Evolutionary conservation across 2,113 vertebrate genomes (phyloP).

Genomic region (Microtus richardsoni): DNA sequence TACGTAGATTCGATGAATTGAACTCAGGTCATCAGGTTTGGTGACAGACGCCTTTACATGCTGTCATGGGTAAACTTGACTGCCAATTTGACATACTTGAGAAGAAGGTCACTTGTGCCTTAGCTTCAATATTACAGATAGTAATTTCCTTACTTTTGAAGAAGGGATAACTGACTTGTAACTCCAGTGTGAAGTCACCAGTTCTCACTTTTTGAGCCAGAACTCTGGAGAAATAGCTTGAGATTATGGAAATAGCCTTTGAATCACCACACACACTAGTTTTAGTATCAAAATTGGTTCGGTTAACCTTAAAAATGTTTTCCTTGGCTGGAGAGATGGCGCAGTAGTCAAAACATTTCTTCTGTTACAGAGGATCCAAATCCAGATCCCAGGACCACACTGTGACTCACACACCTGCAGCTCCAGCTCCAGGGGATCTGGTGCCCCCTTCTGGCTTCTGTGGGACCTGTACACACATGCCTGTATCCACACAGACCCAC

Average conservation of each 20-base stretch:
- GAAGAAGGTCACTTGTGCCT: background rate
- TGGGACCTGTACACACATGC: background rate
- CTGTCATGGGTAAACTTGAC: background rate
- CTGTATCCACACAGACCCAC: background rate
- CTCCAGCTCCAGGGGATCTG: background rate
- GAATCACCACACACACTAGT: background rate
- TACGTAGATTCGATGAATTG: background rate
- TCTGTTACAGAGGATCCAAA: background rate
- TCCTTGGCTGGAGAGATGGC: background rate
- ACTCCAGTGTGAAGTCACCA: background rate
- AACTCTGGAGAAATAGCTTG: background rate
- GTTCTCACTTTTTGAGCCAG: background rate
- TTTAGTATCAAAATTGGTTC: background rate
- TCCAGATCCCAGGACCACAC: background rate
- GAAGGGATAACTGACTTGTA: background rate
- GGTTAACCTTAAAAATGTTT: background rate
- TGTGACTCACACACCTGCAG: too few relatives aligned
- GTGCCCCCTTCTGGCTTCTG: background rate
- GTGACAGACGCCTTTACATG: background rate
- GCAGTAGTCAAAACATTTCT: background rate
- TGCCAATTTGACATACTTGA: background rate
- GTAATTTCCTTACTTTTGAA: background rate
- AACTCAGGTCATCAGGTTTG: background rate
- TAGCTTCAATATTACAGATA: too few relatives aligned
- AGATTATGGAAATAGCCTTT: background rate